These are phyloP conservation scores for Urocyon cinereoargenteus DNA, from an alignment of 2,797 vertebrate genomes.

Conservation along the genomic window DNA sequence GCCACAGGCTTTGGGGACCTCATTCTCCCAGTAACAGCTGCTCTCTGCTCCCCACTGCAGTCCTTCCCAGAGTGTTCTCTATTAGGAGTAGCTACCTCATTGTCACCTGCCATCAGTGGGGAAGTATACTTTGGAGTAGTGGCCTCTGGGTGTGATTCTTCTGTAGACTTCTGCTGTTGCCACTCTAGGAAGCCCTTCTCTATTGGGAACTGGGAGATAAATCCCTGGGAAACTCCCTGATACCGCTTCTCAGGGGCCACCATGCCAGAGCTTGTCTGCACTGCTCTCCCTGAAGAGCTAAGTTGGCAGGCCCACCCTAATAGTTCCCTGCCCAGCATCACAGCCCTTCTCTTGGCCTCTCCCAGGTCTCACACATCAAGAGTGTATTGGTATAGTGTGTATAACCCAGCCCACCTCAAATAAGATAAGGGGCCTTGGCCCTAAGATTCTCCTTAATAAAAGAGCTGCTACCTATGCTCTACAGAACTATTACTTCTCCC, in stretches of 20 bases:
- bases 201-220: neutral
- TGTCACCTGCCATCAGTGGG: neutral
- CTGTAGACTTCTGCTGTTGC: neutral
- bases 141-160: neutral
- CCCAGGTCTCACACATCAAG: neutral
- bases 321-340: neutral
- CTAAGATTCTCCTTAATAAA: neutral
- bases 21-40: neutral
- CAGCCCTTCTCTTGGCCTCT: neutral
- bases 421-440: neutral
- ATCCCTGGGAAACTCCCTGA: neutral
- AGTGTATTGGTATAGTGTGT: neutral
- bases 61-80: neutral
- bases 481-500: neutral
- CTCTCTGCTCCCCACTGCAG: neutral
- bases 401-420: neutral
- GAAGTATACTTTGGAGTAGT: neutral
- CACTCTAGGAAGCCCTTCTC: neutral
- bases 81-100: neutral
- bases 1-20: neutral
- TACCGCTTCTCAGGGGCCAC: neutral
- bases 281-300: neutral
- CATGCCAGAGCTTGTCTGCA: rapidly evolving
- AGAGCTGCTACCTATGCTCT: neutral
- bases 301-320: neutral